A percentile compares a stretch with the other conserved stretches of the same genome.
These are phyloP conservation scores for Chaitophorus viminalis DNA, from an alignment of 2,888 invertebrate species.

Conservation along the genomic window DNA sequence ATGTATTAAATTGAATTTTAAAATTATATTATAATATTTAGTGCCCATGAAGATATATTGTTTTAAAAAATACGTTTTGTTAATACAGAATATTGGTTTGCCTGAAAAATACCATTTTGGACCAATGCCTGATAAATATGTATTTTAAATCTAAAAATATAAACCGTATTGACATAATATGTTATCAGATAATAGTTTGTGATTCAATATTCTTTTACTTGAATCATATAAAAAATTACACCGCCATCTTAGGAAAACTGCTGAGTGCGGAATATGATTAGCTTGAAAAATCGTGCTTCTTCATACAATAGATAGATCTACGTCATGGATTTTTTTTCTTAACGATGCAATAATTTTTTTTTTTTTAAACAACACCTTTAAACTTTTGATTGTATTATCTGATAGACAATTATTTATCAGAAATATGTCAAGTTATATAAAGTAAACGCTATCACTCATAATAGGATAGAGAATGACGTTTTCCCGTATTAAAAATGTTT, in stretches of 20 bases:
- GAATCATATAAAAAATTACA: background rate
- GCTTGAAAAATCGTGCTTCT: background rate
- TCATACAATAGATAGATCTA: slow-evolving; percentile 35
- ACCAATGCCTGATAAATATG: background rate
- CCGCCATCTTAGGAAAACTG: background rate
- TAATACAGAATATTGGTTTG: background rate
- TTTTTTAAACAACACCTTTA: background rate
- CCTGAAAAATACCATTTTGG: background rate
- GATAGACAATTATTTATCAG: slow-evolving; percentile 35
- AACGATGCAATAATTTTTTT: background rate
- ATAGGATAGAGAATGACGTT: slow-evolving; percentile 3
- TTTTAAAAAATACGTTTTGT: no score
- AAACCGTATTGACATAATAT: background rate
- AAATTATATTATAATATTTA: no score
- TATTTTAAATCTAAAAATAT: background rate
- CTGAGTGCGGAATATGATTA: slow-evolving; percentile 1
- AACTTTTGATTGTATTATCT: slow-evolving; percentile 50
- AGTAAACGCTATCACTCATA: background rate
- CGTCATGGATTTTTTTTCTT: background rate
- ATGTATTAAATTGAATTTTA: no score
- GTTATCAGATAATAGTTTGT: background rate
- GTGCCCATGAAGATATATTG: no score
- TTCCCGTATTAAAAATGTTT: slow-evolving; percentile 20
- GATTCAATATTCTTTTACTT: background rate
- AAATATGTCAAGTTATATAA: slow-evolving; percentile 8